These are phyloP conservation scores for Paramacrobiotus metropolitanus DNA, from an alignment of 1,140 invertebrate species.

Conservation along the genomic window DNA sequence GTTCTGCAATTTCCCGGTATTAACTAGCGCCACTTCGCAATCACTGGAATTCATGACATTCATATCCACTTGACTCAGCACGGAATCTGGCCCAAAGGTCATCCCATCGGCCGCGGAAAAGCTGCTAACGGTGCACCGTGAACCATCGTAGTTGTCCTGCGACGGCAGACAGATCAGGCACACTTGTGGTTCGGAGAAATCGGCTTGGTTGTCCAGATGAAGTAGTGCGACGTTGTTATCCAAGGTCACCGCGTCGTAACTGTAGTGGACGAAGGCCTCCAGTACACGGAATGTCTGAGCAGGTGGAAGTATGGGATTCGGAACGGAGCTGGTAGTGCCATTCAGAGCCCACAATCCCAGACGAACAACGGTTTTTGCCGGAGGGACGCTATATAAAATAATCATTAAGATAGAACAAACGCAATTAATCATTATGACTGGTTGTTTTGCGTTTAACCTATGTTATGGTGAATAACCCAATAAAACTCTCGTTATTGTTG, in stretches of 20 bases:
- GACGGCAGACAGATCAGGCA: neutral
- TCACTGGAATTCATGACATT: neutral
- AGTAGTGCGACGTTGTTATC: conserved; percentile 1
- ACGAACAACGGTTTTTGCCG: neutral
- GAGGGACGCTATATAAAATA: neutral
- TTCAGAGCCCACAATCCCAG: neutral
- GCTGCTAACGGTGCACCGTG: neutral
- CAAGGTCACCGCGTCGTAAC: neutral
- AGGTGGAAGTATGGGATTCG: neutral
- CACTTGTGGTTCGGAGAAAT: neutral
- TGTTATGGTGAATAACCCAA: too few relatives aligned
- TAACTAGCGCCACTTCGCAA: neutral
- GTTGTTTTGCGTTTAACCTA: too few relatives aligned
- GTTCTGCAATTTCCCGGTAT: neutral
- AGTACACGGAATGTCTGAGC: neutral
- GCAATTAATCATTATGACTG: too few relatives aligned
- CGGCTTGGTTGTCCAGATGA: neutral
- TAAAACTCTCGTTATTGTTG: too few relatives aligned
- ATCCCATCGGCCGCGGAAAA: neutral
- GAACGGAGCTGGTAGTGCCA: neutral
- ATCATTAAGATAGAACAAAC: neutral
- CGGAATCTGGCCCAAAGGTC: neutral
- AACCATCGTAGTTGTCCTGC: neutral
- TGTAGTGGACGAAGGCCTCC: neutral
- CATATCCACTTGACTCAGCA: neutral